phyloP scores from a whole-genome alignment of 1,140 invertebrate genomes.

The Neotoxoptera formosana region DNA sequence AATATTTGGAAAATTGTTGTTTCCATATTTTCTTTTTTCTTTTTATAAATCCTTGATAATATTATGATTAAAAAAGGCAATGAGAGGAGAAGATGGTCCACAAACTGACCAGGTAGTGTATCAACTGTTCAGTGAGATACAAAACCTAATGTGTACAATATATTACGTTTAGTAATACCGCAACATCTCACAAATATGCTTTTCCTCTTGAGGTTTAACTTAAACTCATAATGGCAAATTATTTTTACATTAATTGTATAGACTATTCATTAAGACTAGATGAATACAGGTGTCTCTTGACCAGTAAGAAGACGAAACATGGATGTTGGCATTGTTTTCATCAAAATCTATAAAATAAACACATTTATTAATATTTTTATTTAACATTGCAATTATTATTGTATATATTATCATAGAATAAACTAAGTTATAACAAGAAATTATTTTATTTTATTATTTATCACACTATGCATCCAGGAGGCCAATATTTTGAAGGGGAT shows the following conservation, averaged over 20 bases:
- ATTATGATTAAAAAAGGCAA: background rate
- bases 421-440: too few species aligned
- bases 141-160: background rate
- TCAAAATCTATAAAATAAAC: constrained; percentile 84
- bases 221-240: constrained; percentile 5
- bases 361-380: background rate
- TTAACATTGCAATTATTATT: background rate
- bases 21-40: background rate
- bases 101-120: background rate
- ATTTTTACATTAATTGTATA: background rate
- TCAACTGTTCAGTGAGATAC: background rate
- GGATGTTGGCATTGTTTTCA: constrained; percentile 99
- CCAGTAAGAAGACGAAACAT: constrained; percentile 99
- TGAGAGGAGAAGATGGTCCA: background rate
- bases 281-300: constrained; percentile 98
- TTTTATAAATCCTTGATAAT: background rate
- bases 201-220: background rate
- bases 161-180: background rate
- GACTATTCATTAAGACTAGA: constrained; percentile 69
- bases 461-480: too few species aligned
- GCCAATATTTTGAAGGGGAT: background rate
- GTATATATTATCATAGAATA: background rate
- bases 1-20: background rate
- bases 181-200: background rate
- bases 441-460: too few species aligned